These are phyloP conservation scores for Allacma fusca DNA, from an alignment of 2,888 invertebrate species.

Conservation along the genomic window DNA sequence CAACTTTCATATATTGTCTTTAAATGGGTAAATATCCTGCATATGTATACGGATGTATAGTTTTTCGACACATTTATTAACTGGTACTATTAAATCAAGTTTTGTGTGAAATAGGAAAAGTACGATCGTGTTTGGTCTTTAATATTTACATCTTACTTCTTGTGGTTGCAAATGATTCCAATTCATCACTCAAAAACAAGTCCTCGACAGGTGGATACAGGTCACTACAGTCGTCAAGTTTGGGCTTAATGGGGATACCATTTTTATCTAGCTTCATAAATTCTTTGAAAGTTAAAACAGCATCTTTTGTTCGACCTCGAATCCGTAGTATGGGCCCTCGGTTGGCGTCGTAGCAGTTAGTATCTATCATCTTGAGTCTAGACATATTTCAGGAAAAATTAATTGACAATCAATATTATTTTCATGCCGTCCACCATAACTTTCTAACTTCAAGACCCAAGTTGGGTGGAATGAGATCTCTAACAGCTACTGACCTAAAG, in stretches of 20 bases:
- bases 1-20: too few relatives aligned
- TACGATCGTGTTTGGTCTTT: too few relatives aligned
- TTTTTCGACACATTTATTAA: too few relatives aligned
- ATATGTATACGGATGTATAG: too few relatives aligned
- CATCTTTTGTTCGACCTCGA: slow-evolving; percentile 35
- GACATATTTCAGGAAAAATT: too few relatives aligned
- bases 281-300: slow-evolving; percentile 32
- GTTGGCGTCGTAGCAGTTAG: slow-evolving; percentile 39
- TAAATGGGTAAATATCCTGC: too few relatives aligned
- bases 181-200: slow-evolving; percentile 42
- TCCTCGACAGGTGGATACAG: slow-evolving; percentile 25
- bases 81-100: too few relatives aligned
- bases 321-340: slow-evolving; percentile 50
- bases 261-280: slow-evolving; percentile 10
- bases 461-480: too few relatives aligned
- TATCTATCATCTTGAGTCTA: slow-evolving; percentile 34
- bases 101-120: too few relatives aligned
- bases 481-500: too few relatives aligned
- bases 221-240: slow-evolving; percentile 29
- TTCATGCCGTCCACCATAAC: neutral
- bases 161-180: slow-evolving; percentile 48
- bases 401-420: neutral
- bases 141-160: slow-evolving; percentile 21
- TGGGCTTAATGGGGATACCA: slow-evolving; percentile 14
- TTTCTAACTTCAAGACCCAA: neutral